Base-by-base conservation (phyloP, 2,797 vertebrate genomes). In the Pygocentrus nattereri region DNA sequence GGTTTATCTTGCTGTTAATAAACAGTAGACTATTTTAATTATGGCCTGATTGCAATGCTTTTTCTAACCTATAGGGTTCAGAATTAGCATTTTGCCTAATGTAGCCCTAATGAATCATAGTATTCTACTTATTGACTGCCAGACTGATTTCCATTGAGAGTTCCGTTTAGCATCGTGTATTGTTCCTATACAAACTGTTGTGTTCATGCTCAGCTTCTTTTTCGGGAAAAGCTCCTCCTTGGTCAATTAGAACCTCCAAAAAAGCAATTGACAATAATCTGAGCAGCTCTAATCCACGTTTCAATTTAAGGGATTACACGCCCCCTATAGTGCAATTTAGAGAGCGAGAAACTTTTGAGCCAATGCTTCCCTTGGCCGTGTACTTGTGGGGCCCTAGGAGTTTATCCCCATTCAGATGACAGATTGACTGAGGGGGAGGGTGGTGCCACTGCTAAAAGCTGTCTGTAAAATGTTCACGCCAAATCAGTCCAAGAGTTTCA, bases 61-160 rank as follows among this genome's bases (percentile, higher is more conserved):
- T 21, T 82, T 74, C 25, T 64, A 61, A 75, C 75, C 86, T 84
- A 82, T 68, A 87, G 86, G 34, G 82, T 86, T 84, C 86, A 82
- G 74, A 75, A 73, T 74, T 11, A 64, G 27, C 44, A 44, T 44
- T 79, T 80, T 76, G 72, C 69, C 71, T 38, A 44, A 12, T 19
- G 38, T 49, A 59, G 4, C 52, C 70, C 31, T 74, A 25, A 50
- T 30, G 34, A 44, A 47, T 80, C 19, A 50, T 10, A 19, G 38
- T 69, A 27, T 56, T 50, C 11, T n/a, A 54, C 41, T 21, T 56
- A 27, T 47, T 68, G 30, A 23, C 10, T 13, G 25, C 7, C 15
- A 21, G 62, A 38, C 34, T 65, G 19, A 31, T 27, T 71, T 27
- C 21, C 47, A 25, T 11, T 71, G 5, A 64, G 23, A 70, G 23